Percentiles rank a stretch among this genome's conserved stretches.
Evolutionary conservation across 2,113 vertebrate species (phyloP).

Genomic region (Dicrurus megarhynchus): DNA sequence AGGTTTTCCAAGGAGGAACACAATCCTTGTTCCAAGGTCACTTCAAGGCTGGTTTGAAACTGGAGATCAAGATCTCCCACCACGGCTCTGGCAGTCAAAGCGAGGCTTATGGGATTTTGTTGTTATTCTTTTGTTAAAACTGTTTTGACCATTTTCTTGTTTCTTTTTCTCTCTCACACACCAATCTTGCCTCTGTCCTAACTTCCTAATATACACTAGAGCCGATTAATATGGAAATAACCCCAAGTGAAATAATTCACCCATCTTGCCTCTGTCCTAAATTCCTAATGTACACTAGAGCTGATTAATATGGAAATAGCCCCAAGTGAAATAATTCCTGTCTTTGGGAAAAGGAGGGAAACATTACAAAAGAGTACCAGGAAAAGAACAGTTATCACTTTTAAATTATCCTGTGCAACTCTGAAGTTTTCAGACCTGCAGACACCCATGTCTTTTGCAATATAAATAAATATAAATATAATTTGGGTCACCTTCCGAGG

Average conservation of each 20-base stretch:
- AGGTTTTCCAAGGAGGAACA: not conserved
- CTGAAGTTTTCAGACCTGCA: not conserved
- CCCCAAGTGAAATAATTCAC: not conserved
- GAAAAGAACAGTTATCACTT: not conserved
- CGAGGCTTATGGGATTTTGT: not conserved
- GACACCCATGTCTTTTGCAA: too few species aligned
- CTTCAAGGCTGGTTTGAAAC: not conserved
- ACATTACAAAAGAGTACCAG: not conserved
- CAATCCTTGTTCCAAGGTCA: not conserved
- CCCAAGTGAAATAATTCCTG: not conserved
- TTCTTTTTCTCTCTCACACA: not conserved
- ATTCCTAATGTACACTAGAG: not conserved
- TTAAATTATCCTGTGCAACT: not conserved
- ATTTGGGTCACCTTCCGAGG: not conserved
- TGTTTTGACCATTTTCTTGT: not conserved
- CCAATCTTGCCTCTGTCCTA: not conserved
- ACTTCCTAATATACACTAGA: not conserved
- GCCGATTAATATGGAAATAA: not conserved
- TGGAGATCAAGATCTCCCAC: not conserved
- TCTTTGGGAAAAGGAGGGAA: accelerated
- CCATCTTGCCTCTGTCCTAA: not conserved
- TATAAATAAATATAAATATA: too few species aligned
- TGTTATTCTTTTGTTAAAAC: not conserved
- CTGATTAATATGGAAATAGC: not conserved
- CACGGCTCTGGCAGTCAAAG: not conserved